Base-by-base conservation (phyloP, 2,888 invertebrate genomes). In the Oxystoma pomonae region DNA sequence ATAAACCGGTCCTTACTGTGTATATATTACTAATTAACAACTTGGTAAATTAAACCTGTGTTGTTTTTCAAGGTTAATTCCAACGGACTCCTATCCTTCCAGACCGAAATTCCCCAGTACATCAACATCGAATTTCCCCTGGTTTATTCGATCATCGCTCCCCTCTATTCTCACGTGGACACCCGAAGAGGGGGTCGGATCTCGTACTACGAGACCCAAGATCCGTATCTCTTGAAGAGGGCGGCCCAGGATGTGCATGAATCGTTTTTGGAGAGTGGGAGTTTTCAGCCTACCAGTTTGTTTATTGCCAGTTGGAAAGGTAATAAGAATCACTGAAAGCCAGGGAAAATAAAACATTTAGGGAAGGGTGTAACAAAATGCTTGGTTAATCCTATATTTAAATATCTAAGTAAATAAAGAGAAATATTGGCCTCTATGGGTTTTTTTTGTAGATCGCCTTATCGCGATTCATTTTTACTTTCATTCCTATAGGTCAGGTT, bases 151-250 rank as follows among this genome's bases (percentile, higher is more conserved):
- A 86, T 92, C 1, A 92, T 98, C 71, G 93, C 96, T 0, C 92
- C 93, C 0, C 90, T 96, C 72, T 95, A 97, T 78, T 88, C 94
- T 0, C 96, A 98, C 78, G 87, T 97, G 2, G 97, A 98, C 77
- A 93, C 90, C 0, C 84, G 88, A 0, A 82, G 81, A 9, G 82
- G 86, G 0, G 94, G 96, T 12, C 81, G 83, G 2, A 86, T 96
- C 67, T 90, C 87, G 71, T 92, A 90, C 76, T 84, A 87, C 68
- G 88, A 90, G 77, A 87, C 89, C 0, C 80, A 85, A 66, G 84
- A 88, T 67, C 80, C 83, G 0, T 83, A 83, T 53, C 77, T 87
- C n/a, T 75, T 91, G 21, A 75, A 83, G 59, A 86, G 89, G 77
- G 91, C 91, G 0, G 86, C 88, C 20, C 84, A 86, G 63, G 86